Base-by-base conservation (phyloP, 2,888 invertebrate species). In the Acleris sparsana region DNA sequence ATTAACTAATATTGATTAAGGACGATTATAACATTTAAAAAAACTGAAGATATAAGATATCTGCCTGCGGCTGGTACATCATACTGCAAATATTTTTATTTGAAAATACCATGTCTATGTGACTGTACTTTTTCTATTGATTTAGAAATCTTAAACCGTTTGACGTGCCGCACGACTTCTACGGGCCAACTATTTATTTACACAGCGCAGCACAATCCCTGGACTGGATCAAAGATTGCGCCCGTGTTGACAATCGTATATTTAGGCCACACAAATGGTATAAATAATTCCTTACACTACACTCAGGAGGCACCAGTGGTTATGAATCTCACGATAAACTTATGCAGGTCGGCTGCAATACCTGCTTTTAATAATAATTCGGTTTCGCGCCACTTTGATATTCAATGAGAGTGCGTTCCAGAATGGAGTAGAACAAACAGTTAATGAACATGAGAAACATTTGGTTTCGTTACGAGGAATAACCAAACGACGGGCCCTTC, bases 141-240 rank as follows among this genome's bases (percentile, higher is more conserved):
- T 74, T 73, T 73, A 74, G 69, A 70, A 74, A 69, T 68, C 72
- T 59, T 62, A 63, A 71, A 75, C 75, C 74, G 70, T 64, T 69
- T 69, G 73, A 75, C 78, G 76, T 77, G 77, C 75, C 70, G 73
- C 79, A 79, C 78, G 77, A 77, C 74, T 75, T 73, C 74, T 76
- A 78, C 76, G 78, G 57, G 46, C 52, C 39, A 57, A 52, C 52
- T 25, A 48, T 61, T 44, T 61, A 61, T 60, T 56, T 48, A 62
- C 62, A 62, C 52, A 61, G 66, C 57, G 57, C 56, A 46, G 52
- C 53, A 57, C 49, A 60, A 65, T 57, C 57, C 56, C 52, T 46
- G 53, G 39, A 48, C 46, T 39, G 53, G 39, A 39, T 33, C 55
- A 16, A 13, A 55, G 57, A 39, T 52, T 52, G 25, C 29, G 52